Percentiles rank a stretch among this genome's conserved stretches.
These are phyloP conservation scores for Ennomos erosarius DNA, from an alignment of 2,888 invertebrate genomes.

Conservation along the genomic window DNA sequence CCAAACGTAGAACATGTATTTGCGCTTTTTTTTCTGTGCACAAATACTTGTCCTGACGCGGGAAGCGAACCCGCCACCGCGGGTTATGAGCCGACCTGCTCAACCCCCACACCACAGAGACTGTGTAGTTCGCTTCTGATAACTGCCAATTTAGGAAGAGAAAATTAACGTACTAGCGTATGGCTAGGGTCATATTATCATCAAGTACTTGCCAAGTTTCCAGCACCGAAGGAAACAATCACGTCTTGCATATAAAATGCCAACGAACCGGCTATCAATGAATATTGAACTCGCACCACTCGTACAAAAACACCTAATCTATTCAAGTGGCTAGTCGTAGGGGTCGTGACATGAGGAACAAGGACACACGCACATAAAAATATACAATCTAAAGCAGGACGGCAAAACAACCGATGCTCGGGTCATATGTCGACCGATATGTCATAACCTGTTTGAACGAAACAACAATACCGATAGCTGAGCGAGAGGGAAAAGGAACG, in stretches of 20 bases:
- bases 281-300: slow-evolving; percentile 76
- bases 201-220: slow-evolving; percentile 19
- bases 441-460: slow-evolving; percentile 82
- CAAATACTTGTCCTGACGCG: too few relatives aligned
- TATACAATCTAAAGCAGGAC: slow-evolving; percentile 64
- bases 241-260: slow-evolving; percentile 74
- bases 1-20: too few relatives aligned
- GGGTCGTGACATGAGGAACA: slow-evolving; percentile 77
- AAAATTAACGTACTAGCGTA: too few relatives aligned
- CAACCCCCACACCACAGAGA: too few relatives aligned
- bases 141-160: too few relatives aligned
- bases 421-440: slow-evolving; percentile 83
- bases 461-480: slow-evolving; percentile 55
- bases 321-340: slow-evolving; percentile 81
- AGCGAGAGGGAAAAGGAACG: slow-evolving; percentile 64
- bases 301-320: slow-evolving; percentile 84
- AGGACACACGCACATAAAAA: slow-evolving; percentile 61
- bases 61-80: too few relatives aligned
- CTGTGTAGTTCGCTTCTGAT: too few relatives aligned
- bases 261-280: slow-evolving; percentile 79
- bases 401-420: slow-evolving; percentile 62
- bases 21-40: too few relatives aligned
- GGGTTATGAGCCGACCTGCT: too few relatives aligned
- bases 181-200: too few relatives aligned
- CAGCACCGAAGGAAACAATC: slow-evolving; percentile 51